phyloP scores from a whole-genome alignment of 2,113 vertebrate genomes.

The Shinisaurus crocodilurus region DNA sequence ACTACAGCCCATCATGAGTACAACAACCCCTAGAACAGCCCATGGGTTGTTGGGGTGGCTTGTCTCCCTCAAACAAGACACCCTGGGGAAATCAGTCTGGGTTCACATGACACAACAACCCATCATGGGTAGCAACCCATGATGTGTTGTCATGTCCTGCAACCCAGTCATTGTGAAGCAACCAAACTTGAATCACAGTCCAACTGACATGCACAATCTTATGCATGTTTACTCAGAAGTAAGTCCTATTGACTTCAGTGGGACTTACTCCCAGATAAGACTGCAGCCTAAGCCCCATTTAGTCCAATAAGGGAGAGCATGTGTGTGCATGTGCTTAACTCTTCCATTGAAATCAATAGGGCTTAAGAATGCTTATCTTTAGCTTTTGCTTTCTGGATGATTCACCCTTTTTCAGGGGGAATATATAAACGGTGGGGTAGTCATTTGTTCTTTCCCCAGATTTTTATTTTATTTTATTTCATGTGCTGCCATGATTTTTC shows the following conservation, averaged over 20 bases:
- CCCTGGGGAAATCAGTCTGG: too few species aligned
- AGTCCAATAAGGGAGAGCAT: background rate
- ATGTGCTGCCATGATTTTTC: conserved; percentile 71
- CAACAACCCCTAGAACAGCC: too few species aligned
- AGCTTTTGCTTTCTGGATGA: background rate
- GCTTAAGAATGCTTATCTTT: background rate
- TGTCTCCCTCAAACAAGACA: too few species aligned
- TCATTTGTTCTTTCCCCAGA: conserved; percentile 19
- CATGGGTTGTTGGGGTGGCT: too few species aligned
- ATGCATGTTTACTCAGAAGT: background rate
- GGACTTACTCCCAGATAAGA: background rate
- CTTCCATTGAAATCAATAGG: background rate
- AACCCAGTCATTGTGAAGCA: background rate
- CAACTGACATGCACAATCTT: too few species aligned
- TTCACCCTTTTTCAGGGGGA: conserved; percentile 23
- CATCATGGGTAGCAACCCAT: too few species aligned
- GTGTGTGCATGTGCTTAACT: background rate
- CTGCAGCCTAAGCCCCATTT: background rate
- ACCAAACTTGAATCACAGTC: background rate
- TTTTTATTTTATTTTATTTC: conserved; percentile 52
- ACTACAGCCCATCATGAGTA: too few species aligned
- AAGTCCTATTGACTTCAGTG: background rate
- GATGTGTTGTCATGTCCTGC: too few species aligned
- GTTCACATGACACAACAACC: too few species aligned
- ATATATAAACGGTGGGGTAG: conserved; percentile 33